These are phyloP conservation scores for Corythaixoides concolor DNA, from an alignment of 2,113 vertebrate genomes.

Conservation along the genomic window DNA sequence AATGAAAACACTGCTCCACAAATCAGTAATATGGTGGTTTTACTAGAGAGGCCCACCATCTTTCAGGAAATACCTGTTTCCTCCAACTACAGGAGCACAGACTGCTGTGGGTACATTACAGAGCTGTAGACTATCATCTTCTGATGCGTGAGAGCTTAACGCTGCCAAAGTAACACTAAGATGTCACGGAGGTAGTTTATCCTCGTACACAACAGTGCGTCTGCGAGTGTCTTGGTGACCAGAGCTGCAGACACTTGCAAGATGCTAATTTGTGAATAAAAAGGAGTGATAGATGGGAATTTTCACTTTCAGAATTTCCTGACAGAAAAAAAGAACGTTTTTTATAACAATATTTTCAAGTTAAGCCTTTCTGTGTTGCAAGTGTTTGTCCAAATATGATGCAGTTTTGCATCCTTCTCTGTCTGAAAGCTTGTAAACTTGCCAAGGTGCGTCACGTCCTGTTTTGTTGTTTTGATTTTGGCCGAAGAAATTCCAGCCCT, in stretches of 20 bases:
- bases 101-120: not conserved
- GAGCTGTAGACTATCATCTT: not conserved
- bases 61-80: not conserved
- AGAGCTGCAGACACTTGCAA: not conserved
- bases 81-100: not conserved
- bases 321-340: not conserved
- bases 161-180: not conserved
- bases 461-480: not conserved
- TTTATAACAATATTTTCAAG: not conserved
- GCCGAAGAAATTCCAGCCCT: not conserved
- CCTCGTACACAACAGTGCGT: not conserved
- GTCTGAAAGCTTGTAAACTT: not conserved
- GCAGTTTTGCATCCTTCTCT: not conserved
- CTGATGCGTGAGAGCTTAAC: not conserved
- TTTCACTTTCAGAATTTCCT: not conserved
- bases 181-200: not conserved
- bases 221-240: not conserved
- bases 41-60: not conserved
- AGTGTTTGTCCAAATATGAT: not conserved
- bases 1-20: not conserved
- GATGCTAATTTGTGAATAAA: not conserved
- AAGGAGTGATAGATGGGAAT: not conserved
- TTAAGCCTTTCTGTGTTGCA: not conserved
- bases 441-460: constrained; percentile 7
- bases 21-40: not conserved